A percentile compares a stretch with the other conserved stretches of the same genome.
Evolutionary conservation across 2,888 invertebrate genomes (phyloP).

Genomic region (Oasisia sp.): DNA sequence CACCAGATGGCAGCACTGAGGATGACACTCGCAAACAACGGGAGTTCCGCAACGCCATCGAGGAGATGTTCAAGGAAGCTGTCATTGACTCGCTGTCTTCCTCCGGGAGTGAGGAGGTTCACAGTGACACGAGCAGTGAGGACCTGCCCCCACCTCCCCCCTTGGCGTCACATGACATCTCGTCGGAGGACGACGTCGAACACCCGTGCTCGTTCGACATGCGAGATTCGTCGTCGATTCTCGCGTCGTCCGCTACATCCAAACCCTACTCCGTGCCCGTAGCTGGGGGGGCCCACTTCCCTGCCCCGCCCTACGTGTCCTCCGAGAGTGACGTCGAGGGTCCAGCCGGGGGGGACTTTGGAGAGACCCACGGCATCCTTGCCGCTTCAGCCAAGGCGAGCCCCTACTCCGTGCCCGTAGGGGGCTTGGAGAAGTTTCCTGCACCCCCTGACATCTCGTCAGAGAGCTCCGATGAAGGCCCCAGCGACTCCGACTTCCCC

Average conservation of each 20-base stretch:
- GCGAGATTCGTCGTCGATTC: conserved; percentile 23
- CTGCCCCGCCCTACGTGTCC: conserved; percentile 24
- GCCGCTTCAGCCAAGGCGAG: background rate
- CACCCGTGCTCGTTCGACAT: conserved; percentile 23
- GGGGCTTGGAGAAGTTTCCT: conserved; percentile 23
- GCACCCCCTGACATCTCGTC: conserved; percentile 27
- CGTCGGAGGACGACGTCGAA: conserved; percentile 33
- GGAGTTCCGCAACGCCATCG: background rate
- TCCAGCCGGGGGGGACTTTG: background rate
- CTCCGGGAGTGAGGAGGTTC: conserved; percentile 7
- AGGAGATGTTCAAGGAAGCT: conserved; percentile 7
- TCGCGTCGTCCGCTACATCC: conserved; percentile 24
- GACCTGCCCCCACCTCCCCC: conserved; percentile 31
- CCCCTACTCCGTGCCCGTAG: conserved; percentile 23
- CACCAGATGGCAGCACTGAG: background rate
- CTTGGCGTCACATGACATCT: conserved; percentile 24
- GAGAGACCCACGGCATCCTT: conserved; percentile 17
- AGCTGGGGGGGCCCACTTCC: background rate
- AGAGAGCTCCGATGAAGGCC: conserved; percentile 26
- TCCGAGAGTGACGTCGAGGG: conserved; percentile 20
- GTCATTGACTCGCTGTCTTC: background rate
- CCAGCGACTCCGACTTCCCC: background rate
- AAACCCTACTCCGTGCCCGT: conserved; percentile 28
- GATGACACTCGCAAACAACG: background rate
- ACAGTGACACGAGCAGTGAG: conserved; percentile 18